Base-by-base conservation (phyloP, 2,113 vertebrate species). In the Hirundichthys speculiger region DNA sequence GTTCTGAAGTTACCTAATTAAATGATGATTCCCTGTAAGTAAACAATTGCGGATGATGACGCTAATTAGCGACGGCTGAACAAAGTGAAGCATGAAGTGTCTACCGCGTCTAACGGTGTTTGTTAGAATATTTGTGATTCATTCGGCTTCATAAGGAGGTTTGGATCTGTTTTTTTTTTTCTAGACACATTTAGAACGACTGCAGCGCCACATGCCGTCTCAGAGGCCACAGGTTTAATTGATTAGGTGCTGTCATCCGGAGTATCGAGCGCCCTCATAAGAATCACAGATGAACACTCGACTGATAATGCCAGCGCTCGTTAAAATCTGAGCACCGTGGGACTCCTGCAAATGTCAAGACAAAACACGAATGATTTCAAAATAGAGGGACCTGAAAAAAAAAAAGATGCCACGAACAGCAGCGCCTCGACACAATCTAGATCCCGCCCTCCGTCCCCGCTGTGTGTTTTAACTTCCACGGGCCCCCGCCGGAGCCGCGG, bases 51-150 rank as follows among this genome's bases (percentile, higher is more conserved):
- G 61, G 48, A 58, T 63, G 71, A 73, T 77, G 83, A 63, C 7
- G 69, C 80, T 87, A 88, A 91, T 89, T 90, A 90, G 87, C 49
- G 76, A 13, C 2, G n/a, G n/a, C n/a, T n/a, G 75, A 77, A 69
- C 14, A 34, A n/a, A n/a, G 70, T 19, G 65, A 66, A 64, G 54
- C 58, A 3, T n/a, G 15, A 5, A 0, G 55, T 13, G 13, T 8
- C 48, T 14, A 39, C 21, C 27, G 53, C 61, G 14, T 77, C 69
- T 82, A 18, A 57, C 5, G 6, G 21, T 40, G 68, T 87, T 84
- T n/a, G n/a, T n/a, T 24, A 45, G 10, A 16, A 71, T 76, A 24
- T 40, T 30, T 15, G 39, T 77, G 86, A 88, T n/a, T n/a, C n/a
- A n/a, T n/a, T n/a, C n/a, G n/a, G n/a, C n/a, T 51, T 65, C 49